phyloP scores from a whole-genome alignment of 2,797 vertebrate species.

The Rhynchonycteris naso region DNA sequence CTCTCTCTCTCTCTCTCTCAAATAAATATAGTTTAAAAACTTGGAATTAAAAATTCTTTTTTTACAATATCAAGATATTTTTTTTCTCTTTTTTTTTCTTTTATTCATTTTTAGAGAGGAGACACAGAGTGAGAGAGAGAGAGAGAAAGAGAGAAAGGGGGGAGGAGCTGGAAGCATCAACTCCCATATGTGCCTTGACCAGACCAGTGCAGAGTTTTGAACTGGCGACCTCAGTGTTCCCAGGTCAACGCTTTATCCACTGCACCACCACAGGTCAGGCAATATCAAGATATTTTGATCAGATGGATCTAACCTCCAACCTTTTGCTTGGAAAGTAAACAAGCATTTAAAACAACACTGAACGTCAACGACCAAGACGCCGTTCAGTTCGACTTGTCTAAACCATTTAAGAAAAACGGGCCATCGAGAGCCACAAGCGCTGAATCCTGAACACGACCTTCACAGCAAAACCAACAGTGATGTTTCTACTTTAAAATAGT shows the following conservation, averaged over 20 bases:
- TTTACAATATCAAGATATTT: neutral
- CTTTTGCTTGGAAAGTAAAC: constrained; percentile 23
- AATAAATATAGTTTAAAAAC: too few species aligned
- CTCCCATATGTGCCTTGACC: too few species aligned
- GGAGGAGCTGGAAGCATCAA: too few species aligned
- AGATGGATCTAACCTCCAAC: neutral
- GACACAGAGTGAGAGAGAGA: too few species aligned
- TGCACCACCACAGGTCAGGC: too few species aligned
- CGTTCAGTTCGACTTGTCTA: neutral
- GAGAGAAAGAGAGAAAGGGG: too few species aligned
- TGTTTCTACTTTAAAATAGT: constrained; percentile 48
- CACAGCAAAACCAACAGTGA: constrained; percentile 23
- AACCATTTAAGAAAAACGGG: constrained; percentile 8
- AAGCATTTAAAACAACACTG: neutral
- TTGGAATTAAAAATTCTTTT: neutral
- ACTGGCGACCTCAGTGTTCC: too few species aligned
- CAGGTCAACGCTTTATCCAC: too few species aligned
- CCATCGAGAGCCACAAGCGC: neutral
- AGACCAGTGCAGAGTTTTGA: too few species aligned
- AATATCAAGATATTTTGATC: neutral
- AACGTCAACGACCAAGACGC: neutral
- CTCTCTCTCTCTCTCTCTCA: too few species aligned
- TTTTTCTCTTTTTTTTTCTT: too few species aligned
- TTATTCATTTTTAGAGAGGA: too few species aligned
- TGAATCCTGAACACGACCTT: constrained; percentile 54